Evolutionary conservation across 2,888 invertebrate genomes (phyloP).

Genomic region (Acanthoscelides obtectus): DNA sequence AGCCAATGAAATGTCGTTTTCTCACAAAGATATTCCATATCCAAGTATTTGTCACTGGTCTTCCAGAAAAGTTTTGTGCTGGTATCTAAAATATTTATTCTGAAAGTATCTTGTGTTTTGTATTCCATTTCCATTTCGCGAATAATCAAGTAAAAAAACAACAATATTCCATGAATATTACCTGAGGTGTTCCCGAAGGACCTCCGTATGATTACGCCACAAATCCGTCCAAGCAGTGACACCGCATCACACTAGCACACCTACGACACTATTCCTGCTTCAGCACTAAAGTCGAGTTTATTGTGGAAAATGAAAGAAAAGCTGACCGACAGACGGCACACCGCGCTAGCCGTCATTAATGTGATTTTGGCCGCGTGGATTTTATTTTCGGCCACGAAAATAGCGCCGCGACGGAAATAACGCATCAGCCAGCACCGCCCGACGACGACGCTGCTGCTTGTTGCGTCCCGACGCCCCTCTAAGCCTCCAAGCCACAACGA

Average conservation of each 20-base stretch:
- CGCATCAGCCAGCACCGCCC: conserved; percentile 18
- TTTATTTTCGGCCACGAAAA: conserved; percentile 38
- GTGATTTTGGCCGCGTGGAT: conserved; percentile 30
- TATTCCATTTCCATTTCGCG: too few species aligned
- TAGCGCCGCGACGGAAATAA: conserved; percentile 39
- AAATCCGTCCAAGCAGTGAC: background rate
- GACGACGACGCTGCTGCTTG: too few species aligned
- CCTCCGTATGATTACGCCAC: background rate
- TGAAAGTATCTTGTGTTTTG: too few species aligned
- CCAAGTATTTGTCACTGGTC: too few species aligned
- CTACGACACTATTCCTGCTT: background rate
- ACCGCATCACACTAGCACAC: background rate
- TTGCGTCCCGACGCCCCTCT: background rate
- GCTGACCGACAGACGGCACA: background rate
- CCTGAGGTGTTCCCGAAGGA: background rate
- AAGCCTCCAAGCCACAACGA: background rate
- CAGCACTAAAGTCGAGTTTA: background rate
- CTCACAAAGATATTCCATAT: too few species aligned
- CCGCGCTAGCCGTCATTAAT: background rate
- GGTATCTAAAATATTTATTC: too few species aligned
- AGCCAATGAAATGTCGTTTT: too few species aligned
- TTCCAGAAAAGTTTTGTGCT: too few species aligned
- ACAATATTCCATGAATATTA: too few species aligned
- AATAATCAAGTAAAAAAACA: too few species aligned
- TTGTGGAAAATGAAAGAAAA: background rate